Base-by-base conservation (phyloP, 2,113 vertebrate species). In the Halcyon senegalensis region DNA sequence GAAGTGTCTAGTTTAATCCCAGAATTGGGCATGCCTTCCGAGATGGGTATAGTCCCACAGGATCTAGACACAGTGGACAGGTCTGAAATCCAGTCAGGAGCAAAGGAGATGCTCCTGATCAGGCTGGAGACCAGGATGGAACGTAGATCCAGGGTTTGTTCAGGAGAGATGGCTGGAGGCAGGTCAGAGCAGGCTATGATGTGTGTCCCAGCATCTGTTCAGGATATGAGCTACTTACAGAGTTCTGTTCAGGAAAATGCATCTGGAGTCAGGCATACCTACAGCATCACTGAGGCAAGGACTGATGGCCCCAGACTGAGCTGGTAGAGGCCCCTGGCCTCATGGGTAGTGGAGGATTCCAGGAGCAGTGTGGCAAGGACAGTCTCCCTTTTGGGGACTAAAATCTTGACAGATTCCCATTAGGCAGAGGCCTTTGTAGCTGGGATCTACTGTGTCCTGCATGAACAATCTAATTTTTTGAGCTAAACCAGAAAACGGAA, bases 41-140 rank as follows among this genome's bases (percentile, higher is more conserved):
- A 1, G 2, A 8, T 11, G 1, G 1, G 2, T 33, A 35, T 2
- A 46, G 16, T 24, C 62, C 5, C 35, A 58, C 39, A 21, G 48
- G 33, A 20, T 43, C 35, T 83, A 35, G 33, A 48, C 10, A 28
- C 7, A 31, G 4, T 7, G 1, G 6, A 5, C 8, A 60, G 27
- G 31, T 16, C 10, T 46, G 19, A 63, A n/a, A 46, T 63, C 6
- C 35, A 46, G 5, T 43, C 28, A 73, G 48, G 15, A 89, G 25
- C 25, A 63, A 56, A 60, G 35, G 6, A 56, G 28, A 13, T 63
- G 17, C 2, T 78, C 12, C 39, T 51, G 50, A 15, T 18, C 33
- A 70, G 23, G 19, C 39, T 41, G 28, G 53, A 88, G 27, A 76
- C 9, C 27, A 63, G 33, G 25, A 25, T 64, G 30, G 5, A 53